Conservation (phyloP, 2,888 invertebrate genomes). For the Neoascia interrupta region DNA sequence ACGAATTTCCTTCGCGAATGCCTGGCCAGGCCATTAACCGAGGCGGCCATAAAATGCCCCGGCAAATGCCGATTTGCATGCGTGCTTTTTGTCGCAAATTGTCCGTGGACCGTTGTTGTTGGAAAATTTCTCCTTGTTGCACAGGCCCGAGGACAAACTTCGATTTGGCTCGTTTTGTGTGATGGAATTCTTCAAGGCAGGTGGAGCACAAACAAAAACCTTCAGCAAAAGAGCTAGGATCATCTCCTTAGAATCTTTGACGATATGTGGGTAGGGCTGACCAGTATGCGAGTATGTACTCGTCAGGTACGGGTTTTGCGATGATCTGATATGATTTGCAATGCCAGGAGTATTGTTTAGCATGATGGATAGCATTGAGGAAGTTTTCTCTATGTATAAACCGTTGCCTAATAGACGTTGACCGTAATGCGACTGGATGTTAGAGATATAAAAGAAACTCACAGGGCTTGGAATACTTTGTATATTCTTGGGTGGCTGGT, state of each 20-base stretch:
- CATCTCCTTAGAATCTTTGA: conserved; percentile 49
- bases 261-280: conserved; percentile 58
- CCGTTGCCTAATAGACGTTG: too few relatives aligned
- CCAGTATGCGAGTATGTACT: neutral
- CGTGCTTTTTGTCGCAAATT: conserved; percentile 68
- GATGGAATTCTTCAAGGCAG: conserved; percentile 60
- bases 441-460: too few relatives aligned
- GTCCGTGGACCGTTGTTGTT: conserved; percentile 38
- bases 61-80: conserved; percentile 64
- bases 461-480: too few relatives aligned
- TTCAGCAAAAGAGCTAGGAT: conserved; percentile 7
- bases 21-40: conserved; percentile 52
- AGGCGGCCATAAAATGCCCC: conserved; percentile 53
- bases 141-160: conserved; percentile 8
- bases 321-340: conserved; percentile 56
- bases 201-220: conserved; percentile 51
- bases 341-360: conserved; percentile 37
- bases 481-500: too few relatives aligned
- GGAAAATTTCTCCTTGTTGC: neutral
- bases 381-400: too few relatives aligned
- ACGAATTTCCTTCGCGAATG: conserved; percentile 51
- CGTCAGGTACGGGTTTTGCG: conserved; percentile 12
- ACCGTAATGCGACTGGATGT: too few relatives aligned
- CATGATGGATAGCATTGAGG: conserved; percentile 30
- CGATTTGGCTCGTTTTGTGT: conserved; percentile 61